These are phyloP conservation scores for Raja brachyura DNA, from an alignment of 2,113 vertebrate species.

Conservation along the genomic window DNA sequence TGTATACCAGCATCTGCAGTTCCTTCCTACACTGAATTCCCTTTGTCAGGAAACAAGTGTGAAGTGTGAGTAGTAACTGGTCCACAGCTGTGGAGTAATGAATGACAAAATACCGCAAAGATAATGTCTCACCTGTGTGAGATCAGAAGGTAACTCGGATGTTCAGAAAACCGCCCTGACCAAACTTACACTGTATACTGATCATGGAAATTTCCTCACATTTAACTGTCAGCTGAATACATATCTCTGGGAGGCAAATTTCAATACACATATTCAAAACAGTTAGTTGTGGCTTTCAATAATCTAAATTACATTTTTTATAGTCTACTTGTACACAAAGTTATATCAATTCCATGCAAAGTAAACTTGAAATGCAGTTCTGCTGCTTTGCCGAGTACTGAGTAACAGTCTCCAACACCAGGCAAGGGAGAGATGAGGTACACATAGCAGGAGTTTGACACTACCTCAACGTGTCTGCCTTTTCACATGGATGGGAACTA, in stretches of 20 bases:
- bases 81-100: background rate
- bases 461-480: background rate
- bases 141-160: background rate
- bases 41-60: background rate
- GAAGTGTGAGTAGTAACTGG: background rate
- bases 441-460: background rate
- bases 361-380: background rate
- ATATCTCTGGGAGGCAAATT: background rate
- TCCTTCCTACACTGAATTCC: background rate
- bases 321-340: constrained; percentile 52
- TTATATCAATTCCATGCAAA: constrained; percentile 30
- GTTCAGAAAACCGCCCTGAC: background rate
- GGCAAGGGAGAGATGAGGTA: background rate
- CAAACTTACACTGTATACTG: background rate
- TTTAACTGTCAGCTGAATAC: background rate
- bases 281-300: constrained; percentile 53
- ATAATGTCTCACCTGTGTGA: background rate
- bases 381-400: background rate
- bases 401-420: background rate
- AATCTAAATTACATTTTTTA: constrained; percentile 56
- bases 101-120: background rate
- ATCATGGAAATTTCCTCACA: constrained; percentile 3
- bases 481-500: background rate
- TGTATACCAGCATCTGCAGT: too few species aligned
- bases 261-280: constrained; percentile 48